phyloP scores from a whole-genome alignment of 2,888 invertebrate genomes.

The Hedychridium roseum region DNA sequence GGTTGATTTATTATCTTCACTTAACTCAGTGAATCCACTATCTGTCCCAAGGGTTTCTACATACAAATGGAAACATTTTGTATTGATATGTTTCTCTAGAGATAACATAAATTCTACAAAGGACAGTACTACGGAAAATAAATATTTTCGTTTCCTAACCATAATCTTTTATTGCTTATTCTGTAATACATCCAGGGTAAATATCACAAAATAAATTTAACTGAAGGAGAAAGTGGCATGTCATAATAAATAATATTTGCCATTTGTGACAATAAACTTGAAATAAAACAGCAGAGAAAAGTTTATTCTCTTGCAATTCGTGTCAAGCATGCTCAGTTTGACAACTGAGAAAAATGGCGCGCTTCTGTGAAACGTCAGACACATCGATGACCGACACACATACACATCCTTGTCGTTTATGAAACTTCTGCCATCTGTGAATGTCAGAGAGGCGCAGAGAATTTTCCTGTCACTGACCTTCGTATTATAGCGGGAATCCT shows the following conservation, averaged over 20 bases:
- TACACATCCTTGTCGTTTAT: slow-evolving; percentile 37
- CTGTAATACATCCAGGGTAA: too few species aligned
- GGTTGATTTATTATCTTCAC: slow-evolving; percentile 54
- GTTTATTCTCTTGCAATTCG: too few species aligned
- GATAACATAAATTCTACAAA: slow-evolving; percentile 4
- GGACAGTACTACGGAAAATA: not conserved
- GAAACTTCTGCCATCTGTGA: slow-evolving; percentile 58
- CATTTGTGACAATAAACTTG: too few species aligned
- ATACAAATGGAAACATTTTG: slow-evolving; percentile 2
- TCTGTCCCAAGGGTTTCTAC: slow-evolving; percentile 55
- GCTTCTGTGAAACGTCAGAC: slow-evolving; percentile 32
- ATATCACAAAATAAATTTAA: too few species aligned
- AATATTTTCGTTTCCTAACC: slow-evolving; percentile 1
- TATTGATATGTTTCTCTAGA: not conserved
- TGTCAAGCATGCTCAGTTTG: too few species aligned
- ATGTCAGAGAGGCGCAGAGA: slow-evolving; percentile 25
- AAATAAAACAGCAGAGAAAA: too few species aligned
- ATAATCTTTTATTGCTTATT: not conserved
- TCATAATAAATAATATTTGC: too few species aligned
- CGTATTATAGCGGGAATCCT: slow-evolving; percentile 6
- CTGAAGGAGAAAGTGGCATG: too few species aligned
- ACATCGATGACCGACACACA: slow-evolving; percentile 15
- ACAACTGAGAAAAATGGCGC: slow-evolving; percentile 28
- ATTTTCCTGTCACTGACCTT: slow-evolving; percentile 46
- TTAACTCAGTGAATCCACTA: slow-evolving; percentile 55